phyloP scores from a whole-genome alignment of 2,113 vertebrate genomes.

The Caracal caracal region DNA sequence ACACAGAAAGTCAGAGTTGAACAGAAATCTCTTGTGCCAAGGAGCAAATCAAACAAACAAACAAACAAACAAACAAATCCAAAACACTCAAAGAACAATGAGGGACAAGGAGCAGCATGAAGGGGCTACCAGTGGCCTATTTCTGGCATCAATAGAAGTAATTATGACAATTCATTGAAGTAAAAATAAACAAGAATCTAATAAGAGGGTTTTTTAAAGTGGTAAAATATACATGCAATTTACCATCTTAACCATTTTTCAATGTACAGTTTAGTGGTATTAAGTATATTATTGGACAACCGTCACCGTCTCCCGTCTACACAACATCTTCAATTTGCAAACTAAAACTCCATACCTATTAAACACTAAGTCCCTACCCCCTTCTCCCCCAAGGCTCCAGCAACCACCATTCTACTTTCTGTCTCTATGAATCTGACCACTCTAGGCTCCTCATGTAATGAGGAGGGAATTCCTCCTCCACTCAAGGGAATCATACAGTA shows the following conservation, averaged over 20 bases:
- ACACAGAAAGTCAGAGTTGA: neutral
- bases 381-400: rapidly evolving
- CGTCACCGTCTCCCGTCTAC: too few relatives aligned
- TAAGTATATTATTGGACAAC: neutral
- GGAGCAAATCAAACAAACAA: neutral
- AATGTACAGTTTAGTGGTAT: neutral
- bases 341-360: neutral
- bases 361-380: neutral
- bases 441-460: neutral
- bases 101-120: neutral
- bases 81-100: neutral
- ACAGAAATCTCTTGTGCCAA: neutral
- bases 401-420: neutral
- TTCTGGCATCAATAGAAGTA: neutral
- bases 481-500: neutral
- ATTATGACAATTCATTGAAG: neutral
- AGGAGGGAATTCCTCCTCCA: too few relatives aligned
- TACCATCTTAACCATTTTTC: neutral
- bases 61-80: neutral
- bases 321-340: neutral
- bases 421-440: neutral
- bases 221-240: neutral
- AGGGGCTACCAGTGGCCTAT: neutral
- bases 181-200: neutral
- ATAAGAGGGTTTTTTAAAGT: neutral